A percentile compares a stretch with the other conserved stretches of the same genome.
Evolutionary conservation across 2,797 vertebrate genomes (phyloP).

Genomic region (Siniperca undulata): DNA sequence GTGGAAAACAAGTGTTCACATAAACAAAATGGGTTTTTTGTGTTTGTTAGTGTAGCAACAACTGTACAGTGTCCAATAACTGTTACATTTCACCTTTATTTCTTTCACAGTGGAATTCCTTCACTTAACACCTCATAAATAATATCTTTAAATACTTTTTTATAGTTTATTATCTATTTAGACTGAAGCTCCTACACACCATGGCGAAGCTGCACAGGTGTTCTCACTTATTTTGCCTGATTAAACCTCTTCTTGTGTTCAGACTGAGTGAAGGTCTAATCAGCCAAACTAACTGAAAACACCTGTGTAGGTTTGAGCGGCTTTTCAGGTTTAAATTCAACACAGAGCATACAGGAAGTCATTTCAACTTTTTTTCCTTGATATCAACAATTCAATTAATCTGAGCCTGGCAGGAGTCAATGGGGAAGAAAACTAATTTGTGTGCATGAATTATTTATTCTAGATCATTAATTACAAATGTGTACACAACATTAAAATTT

Average conservation of each 20-base stretch:
- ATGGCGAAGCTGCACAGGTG: neutral
- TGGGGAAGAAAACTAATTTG: neutral
- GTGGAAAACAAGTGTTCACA: neutral
- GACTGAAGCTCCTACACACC: neutral
- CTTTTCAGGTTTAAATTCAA: neutral
- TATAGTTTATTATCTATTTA: neutral
- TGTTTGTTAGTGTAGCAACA: neutral
- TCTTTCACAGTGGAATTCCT: neutral
- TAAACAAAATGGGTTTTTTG: neutral
- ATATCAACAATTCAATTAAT: no score
- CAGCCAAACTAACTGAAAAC: neutral
- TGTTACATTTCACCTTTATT: conserved; percentile 13
- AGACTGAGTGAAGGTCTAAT: neutral
- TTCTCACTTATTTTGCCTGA: conserved; percentile 6
- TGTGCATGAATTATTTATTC: neutral
- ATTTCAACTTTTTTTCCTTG: neutral
- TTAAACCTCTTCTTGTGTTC: neutral
- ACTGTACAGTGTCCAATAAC: conserved; percentile 5
- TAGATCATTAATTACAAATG: neutral
- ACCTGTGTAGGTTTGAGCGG: neutral
- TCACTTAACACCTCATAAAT: neutral
- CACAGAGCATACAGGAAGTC: neutral
- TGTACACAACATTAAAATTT: neutral
- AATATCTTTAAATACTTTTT: neutral
- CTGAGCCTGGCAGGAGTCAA: neutral